A percentile compares a stretch with the other conserved stretches of the same genome.
Evolutionary conservation across 2,888 invertebrate species (phyloP).

Genomic region (Sarcophaga subvicina): DNA sequence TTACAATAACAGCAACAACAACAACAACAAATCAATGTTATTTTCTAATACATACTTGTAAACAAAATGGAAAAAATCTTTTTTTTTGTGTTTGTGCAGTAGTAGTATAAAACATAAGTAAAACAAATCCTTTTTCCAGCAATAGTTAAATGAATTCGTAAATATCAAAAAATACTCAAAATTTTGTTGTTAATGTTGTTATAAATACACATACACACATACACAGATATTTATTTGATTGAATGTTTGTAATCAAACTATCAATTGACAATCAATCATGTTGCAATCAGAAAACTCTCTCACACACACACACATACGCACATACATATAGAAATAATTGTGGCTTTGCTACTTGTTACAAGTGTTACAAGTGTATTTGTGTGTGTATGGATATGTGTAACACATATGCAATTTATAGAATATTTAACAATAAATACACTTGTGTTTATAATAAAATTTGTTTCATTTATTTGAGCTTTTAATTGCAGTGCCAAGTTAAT

Average conservation of each 20-base stretch:
- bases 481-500: conserved; percentile 57
- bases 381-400: neutral
- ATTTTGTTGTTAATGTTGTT: too few relatives aligned
- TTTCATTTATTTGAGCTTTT: conserved; percentile 61
- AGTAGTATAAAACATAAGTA: too few relatives aligned
- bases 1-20: neutral
- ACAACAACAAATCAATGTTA: neutral
- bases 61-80: too few relatives aligned
- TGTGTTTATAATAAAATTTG: conserved; percentile 62
- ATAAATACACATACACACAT: too few relatives aligned
- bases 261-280: conserved; percentile 59
- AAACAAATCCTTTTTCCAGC: too few relatives aligned
- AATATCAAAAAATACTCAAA: too few relatives aligned
- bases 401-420: neutral
- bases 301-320: neutral
- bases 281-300: conserved; percentile 44
- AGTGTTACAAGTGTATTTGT: too few relatives aligned
- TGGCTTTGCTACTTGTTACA: neutral
- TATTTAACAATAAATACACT: conserved; percentile 23
- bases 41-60: neutral
- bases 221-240: conserved; percentile 32
- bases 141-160: too few relatives aligned
- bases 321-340: neutral
- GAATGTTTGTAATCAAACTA: conserved; percentile 49
- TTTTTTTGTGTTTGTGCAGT: too few relatives aligned